Evolutionary conservation across 1,140 invertebrate species (phyloP).

Genomic region (Cotesia chilonis): DNA sequence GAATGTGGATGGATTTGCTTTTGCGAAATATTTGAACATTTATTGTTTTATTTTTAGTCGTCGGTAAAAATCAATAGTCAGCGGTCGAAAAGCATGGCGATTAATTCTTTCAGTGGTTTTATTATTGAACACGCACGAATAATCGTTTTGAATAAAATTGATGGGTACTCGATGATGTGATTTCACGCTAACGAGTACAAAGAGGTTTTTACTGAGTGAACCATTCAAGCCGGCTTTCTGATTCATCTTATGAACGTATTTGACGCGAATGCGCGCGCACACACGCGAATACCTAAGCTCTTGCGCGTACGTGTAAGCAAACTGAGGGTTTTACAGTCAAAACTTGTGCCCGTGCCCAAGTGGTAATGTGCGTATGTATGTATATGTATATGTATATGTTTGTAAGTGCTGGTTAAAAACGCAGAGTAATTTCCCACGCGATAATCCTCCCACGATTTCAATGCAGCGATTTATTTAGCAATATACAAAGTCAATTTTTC

Average conservation of each 20-base stretch:
- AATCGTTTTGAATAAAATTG: conserved; percentile 11
- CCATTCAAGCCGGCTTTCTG: conserved; percentile 45
- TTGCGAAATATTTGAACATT: too few relatives aligned
- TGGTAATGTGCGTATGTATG: too few relatives aligned
- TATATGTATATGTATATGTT: conserved; percentile 35
- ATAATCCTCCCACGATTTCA: conserved; percentile 54
- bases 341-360: not conserved
- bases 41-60: too few relatives aligned
- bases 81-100: not conserved
- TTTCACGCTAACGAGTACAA: conserved; percentile 38
- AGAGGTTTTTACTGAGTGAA: conserved; percentile 20
- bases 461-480: conserved; percentile 30
- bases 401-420: conserved; percentile 36
- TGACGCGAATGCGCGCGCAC: conserved; percentile 32
- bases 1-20: too few relatives aligned
- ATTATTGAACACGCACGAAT: conserved; percentile 18
- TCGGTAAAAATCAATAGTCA: not conserved
- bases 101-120: conserved; percentile 1
- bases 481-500: not conserved
- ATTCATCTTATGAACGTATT: conserved; percentile 38
- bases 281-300: conserved; percentile 2
- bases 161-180: conserved; percentile 32
- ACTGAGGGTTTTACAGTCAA: conserved; percentile 23
- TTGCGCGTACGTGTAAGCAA: too few relatives aligned
- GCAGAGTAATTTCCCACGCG: conserved; percentile 53